Percentiles rank a stretch among this genome's conserved stretches.
These are phyloP conservation scores for Tinea pellionella DNA, from an alignment of 2,888 invertebrate species.

Conservation along the genomic window DNA sequence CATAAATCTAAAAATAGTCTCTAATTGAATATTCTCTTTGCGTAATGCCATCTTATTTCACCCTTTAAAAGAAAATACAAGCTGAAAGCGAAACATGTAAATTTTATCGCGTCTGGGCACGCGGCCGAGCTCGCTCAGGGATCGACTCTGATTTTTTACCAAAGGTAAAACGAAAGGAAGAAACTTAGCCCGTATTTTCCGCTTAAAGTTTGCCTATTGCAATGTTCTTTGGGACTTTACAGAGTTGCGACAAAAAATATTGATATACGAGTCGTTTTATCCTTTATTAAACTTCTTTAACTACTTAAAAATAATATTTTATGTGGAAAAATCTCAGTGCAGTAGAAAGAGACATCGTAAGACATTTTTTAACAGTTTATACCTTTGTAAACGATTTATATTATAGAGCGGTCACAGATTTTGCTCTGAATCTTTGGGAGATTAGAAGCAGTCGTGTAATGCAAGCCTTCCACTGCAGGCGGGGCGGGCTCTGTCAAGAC, in stretches of 20 bases:
- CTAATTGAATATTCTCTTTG: constrained; percentile 67
- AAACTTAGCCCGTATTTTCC: constrained; percentile 63
- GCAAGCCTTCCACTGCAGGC: no score
- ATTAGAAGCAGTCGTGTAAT: no score
- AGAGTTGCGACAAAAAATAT: constrained; percentile 37
- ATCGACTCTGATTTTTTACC: constrained; percentile 46
- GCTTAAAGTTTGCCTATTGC: constrained; percentile 55
- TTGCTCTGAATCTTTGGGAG: no score
- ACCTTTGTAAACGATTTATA: no score
- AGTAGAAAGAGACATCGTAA: no score
- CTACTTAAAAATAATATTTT: not conserved
- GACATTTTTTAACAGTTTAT: no score
- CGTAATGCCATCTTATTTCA: constrained; percentile 60
- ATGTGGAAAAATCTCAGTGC: no score
- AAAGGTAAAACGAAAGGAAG: constrained; percentile 44
- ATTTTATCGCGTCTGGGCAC: constrained; percentile 58
- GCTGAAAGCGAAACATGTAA: constrained; percentile 63
- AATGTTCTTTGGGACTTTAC: constrained; percentile 49
- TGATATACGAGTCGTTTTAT: not conserved
- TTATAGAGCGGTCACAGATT: no score
- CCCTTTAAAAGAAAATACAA: constrained; percentile 67
- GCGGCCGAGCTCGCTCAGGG: constrained; percentile 33
- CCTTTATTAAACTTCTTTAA: not conserved
- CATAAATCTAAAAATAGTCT: constrained; percentile 55
- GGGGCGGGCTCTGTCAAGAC: no score